Evolutionary conservation across 2,888 invertebrate genomes (phyloP).

Genomic region (Mesodorylaimus sp.): DNA sequence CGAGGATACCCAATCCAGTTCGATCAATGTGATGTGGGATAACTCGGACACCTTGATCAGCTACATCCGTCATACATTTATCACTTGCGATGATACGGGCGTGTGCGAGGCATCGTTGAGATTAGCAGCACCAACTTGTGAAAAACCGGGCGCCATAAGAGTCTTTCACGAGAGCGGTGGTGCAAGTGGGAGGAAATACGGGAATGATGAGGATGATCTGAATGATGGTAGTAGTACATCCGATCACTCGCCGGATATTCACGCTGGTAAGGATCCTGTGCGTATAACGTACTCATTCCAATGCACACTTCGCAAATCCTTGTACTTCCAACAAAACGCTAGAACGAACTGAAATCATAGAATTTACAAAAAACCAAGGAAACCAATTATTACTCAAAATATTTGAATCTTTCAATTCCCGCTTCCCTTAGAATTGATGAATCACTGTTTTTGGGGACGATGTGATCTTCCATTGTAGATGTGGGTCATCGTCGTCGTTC

Average conservation of each 20-base stretch:
- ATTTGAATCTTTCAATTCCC: too few relatives aligned
- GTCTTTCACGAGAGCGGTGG: conserved; percentile 20
- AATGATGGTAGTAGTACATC: neutral
- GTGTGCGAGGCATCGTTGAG: conserved; percentile 7
- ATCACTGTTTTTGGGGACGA: too few relatives aligned
- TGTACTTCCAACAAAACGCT: too few relatives aligned
- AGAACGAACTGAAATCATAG: too few relatives aligned
- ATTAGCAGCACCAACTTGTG: too few relatives aligned
- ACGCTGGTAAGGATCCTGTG: neutral
- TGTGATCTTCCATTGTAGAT: neutral
- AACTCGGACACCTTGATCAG: conserved; percentile 77
- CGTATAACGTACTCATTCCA: too few relatives aligned
- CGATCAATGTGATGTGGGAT: conserved; percentile 71
- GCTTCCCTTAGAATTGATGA: too few relatives aligned
- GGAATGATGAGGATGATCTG: neutral
- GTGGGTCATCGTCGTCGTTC: neutral
- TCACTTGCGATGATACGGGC: conserved; percentile 80
- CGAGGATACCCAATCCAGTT: too few relatives aligned
- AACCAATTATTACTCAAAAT: too few relatives aligned
- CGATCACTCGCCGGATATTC: neutral
- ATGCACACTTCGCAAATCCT: too few relatives aligned
- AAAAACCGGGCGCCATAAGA: neutral
- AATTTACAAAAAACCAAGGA: too few relatives aligned
- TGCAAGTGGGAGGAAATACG: too few relatives aligned
- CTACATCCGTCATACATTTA: conserved; percentile 79